phyloP scores from a whole-genome alignment of 2,888 invertebrate species.

The Chamaedrilus cognettii region DNA sequence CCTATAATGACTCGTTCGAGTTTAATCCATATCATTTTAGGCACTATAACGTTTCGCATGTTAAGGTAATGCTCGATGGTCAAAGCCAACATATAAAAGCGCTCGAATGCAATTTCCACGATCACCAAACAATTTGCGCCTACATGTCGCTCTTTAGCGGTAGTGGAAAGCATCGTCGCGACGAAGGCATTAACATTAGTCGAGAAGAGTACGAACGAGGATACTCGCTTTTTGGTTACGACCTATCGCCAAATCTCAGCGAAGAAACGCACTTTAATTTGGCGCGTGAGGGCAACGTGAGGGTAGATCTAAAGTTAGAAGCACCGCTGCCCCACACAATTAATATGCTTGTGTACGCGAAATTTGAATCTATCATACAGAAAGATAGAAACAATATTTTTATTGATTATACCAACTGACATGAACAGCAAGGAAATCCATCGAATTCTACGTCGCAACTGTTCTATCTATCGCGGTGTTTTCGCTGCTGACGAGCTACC shows the following conservation, averaged over 20 bases:
- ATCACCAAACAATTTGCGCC: background rate
- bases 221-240: conserved; percentile 9
- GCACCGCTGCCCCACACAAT: background rate
- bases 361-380: conserved; percentile 13
- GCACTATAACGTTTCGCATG: background rate
- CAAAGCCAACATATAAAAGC: conserved; percentile 1
- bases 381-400: background rate
- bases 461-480: background rate
- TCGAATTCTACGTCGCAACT: background rate
- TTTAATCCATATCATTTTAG: background rate
- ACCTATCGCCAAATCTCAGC: background rate
- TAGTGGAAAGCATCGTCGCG: background rate
- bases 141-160: background rate
- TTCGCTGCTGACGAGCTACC: background rate
- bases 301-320: conserved; percentile 9
- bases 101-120: background rate
- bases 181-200: background rate
- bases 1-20: background rate
- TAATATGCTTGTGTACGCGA: background rate
- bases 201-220: background rate
- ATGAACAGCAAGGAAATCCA: background rate
- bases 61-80: background rate
- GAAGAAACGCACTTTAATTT: conserved; percentile 12
- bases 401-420: conserved; percentile 7
- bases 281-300: background rate